A percentile compares a stretch with the other conserved stretches of the same genome.
Evolutionary conservation across 2,888 invertebrate genomes (phyloP).

Genomic region (Troilus luridus): DNA sequence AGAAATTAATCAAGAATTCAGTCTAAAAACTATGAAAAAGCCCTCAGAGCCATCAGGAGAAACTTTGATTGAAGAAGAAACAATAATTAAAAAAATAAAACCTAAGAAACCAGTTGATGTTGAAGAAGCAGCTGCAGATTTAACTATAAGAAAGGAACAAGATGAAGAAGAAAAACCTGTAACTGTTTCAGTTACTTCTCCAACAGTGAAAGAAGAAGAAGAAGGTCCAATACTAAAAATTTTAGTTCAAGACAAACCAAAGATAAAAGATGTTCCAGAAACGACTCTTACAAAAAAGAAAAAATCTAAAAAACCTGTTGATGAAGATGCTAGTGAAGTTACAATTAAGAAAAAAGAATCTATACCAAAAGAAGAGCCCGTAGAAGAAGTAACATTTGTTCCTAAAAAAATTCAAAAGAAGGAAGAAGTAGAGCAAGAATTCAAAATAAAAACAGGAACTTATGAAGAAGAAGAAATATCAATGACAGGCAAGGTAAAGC

Average conservation of each 20-base stretch:
- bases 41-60: constrained; percentile 66
- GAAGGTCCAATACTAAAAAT: constrained; percentile 67
- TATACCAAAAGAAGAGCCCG: constrained; percentile 74
- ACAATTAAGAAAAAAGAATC: constrained; percentile 76
- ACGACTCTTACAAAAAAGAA: constrained; percentile 66
- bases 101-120: constrained; percentile 67
- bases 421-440: constrained; percentile 91
- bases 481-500: constrained; percentile 85
- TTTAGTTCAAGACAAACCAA: constrained; percentile 65
- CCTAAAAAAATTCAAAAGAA: constrained; percentile 69
- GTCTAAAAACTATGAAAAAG: constrained; percentile 64
- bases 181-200: constrained; percentile 65
- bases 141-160: constrained; percentile 68
- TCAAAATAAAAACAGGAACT: constrained; percentile 86
- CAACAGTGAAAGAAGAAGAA: constrained; percentile 48
- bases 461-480: constrained; percentile 91
- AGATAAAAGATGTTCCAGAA: constrained; percentile 67
- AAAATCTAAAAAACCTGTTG: constrained; percentile 69
- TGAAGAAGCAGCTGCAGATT: constrained; percentile 68
- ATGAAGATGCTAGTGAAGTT: constrained; percentile 69
- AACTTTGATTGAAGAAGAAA: constrained; percentile 65
- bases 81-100: constrained; percentile 67
- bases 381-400: constrained; percentile 82
- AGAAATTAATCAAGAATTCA: constrained; percentile 68
- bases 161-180: constrained; percentile 67